A percentile compares a stretch with the other conserved stretches of the same genome.
Evolutionary conservation across 2,888 invertebrate genomes (phyloP).

Genomic region (Himalopsyche japonica): DNA sequence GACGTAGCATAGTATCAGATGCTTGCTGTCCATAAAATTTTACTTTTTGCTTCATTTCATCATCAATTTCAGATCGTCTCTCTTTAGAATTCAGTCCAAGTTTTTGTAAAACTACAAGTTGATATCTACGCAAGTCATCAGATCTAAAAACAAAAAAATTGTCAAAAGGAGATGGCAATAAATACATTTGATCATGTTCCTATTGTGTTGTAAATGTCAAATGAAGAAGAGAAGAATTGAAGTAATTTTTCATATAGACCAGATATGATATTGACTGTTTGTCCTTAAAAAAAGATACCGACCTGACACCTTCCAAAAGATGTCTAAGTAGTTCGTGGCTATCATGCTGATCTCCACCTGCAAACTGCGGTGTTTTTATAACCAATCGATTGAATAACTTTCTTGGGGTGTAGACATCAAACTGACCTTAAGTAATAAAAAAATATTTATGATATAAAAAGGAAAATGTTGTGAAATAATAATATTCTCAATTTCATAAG

Average conservation of each 20-base stretch:
- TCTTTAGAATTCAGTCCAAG: slow-evolving; percentile 74
- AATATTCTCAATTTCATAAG: too few species aligned
- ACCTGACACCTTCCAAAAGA: slow-evolving; percentile 84
- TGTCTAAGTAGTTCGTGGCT: slow-evolving; percentile 92
- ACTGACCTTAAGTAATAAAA: slow-evolving; percentile 54
- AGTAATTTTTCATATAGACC: not conserved
- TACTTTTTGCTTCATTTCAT: slow-evolving; percentile 73
- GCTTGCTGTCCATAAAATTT: slow-evolving; percentile 85
- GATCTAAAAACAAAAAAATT: slow-evolving; percentile 51
- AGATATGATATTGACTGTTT: not conserved
- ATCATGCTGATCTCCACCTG: slow-evolving; percentile 95
- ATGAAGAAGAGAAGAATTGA: too few species aligned
- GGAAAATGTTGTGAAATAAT: not conserved
- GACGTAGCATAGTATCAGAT: slow-evolving; percentile 73
- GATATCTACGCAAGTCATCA: slow-evolving; percentile 78
- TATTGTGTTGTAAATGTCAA: too few species aligned
- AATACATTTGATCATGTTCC: too few species aligned
- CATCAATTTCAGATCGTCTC: slow-evolving; percentile 76
- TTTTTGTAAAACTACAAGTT: slow-evolving; percentile 76
- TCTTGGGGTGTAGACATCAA: slow-evolving; percentile 67
- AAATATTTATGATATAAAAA: not conserved
- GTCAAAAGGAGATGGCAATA: not conserved
- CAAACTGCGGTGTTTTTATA: slow-evolving; percentile 79
- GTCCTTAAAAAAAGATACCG: slow-evolving; percentile 24
- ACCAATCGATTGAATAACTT: slow-evolving; percentile 68